These are phyloP conservation scores for Apodemia zela DNA, from an alignment of 2,888 invertebrate genomes.

Conservation along the genomic window DNA sequence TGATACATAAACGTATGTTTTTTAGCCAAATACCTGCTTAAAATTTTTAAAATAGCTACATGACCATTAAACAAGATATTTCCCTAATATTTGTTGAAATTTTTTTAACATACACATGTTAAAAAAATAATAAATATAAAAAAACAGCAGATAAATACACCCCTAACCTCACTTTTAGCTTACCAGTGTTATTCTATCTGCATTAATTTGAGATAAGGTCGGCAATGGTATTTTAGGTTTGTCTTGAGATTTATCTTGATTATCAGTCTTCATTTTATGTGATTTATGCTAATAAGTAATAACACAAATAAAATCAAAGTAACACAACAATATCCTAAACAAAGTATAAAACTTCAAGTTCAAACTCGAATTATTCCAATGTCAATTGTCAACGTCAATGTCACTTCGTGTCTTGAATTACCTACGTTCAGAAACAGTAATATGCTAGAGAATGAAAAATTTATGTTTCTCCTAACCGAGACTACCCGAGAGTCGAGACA, in stretches of 20 bases:
- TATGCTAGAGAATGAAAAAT: too few relatives aligned
- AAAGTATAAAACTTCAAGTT: conserved; percentile 25
- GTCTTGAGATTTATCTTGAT: conserved; percentile 44
- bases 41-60: not conserved
- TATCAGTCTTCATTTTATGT: conserved; percentile 58
- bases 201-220: conserved; percentile 94
- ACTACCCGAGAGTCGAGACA: too few relatives aligned
- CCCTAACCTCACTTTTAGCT: conserved; percentile 48
- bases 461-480: too few relatives aligned
- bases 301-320: conserved; percentile 16
- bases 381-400: conserved; percentile 26
- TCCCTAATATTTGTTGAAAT: too few relatives aligned
- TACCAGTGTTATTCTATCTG: conserved; percentile 94
- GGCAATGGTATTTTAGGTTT: conserved; percentile 83
- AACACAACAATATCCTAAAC: conserved; percentile 31
- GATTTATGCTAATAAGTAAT: conserved; percentile 7
- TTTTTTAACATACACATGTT: too few relatives aligned
- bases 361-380: conserved; percentile 20
- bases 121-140: too few relatives aligned
- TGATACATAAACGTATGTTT: not conserved
- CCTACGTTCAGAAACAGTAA: conserved; percentile 18
- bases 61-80: not conserved
- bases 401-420: conserved; percentile 17
- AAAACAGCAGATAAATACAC: conserved; percentile 19
- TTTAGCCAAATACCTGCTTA: not conserved